These are phyloP conservation scores for Panonychus citri DNA, from an alignment of 1,140 invertebrate species.

Conservation along the genomic window DNA sequence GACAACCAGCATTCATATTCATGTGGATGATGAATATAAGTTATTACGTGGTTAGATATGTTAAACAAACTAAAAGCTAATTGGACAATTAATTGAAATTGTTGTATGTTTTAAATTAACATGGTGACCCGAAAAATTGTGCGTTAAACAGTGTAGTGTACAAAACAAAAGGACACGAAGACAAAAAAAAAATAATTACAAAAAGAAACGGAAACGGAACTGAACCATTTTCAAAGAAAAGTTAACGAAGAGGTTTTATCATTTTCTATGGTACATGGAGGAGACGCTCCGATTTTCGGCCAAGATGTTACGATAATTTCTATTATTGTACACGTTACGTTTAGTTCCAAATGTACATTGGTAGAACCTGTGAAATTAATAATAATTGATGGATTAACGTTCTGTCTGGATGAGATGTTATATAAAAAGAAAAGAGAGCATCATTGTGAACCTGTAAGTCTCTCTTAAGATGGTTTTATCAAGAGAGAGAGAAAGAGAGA, in stretches of 20 bases:
- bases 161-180: background rate
- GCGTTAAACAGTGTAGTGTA: background rate
- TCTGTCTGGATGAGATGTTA: too few species aligned
- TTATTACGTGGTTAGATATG: background rate
- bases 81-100: too few species aligned
- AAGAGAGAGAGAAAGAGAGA: too few species aligned
- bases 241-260: background rate
- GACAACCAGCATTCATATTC: background rate
- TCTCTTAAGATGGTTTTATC: too few species aligned
- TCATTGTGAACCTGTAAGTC: too few species aligned
- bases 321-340: background rate
- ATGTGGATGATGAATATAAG: background rate
- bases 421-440: too few species aligned
- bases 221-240: background rate
- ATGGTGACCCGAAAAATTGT: background rate
- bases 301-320: background rate
- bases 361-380: background rate
- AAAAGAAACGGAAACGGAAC: background rate
- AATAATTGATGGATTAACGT: background rate
- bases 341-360: background rate
- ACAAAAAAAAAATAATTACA: too few species aligned
- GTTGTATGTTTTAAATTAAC: background rate
- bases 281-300: background rate
- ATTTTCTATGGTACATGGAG: background rate
- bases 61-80: background rate